Conservation (phyloP, 2,113 vertebrate species). For the Lanius ludovicianus region DNA sequence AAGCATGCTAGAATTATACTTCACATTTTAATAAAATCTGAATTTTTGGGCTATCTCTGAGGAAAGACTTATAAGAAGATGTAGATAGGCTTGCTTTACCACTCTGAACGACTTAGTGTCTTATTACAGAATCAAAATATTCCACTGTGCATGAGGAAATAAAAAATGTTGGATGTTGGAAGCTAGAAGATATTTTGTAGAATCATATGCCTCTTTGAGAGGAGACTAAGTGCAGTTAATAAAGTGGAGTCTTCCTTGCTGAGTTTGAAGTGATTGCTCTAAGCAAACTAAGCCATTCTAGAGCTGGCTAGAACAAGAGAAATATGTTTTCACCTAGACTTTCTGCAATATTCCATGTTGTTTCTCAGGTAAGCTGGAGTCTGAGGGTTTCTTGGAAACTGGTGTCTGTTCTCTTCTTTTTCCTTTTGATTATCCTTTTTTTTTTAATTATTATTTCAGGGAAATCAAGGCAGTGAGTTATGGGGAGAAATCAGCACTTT, state of each 20-base stretch:
- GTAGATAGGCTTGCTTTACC: not conserved
- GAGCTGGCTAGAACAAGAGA: not conserved
- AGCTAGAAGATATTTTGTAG: not conserved
- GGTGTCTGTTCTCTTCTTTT: not conserved
- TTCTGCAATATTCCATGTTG: not conserved
- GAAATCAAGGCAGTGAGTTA: not conserved
- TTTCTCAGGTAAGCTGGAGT: not conserved
- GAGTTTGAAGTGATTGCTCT: not conserved
- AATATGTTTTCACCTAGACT: not conserved
- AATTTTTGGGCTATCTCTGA: not conserved
- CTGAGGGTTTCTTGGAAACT: not conserved
- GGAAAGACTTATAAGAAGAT: not conserved
- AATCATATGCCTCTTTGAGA: not conserved
- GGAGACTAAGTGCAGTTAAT: not conserved
- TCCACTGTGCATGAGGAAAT: not conserved
- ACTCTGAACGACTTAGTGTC: not conserved
- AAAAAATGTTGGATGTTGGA: not conserved
- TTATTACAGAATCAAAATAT: not conserved
- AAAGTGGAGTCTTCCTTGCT: not conserved
- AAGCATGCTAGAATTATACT: not conserved
- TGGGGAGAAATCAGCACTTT: not conserved
- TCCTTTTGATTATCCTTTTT: not conserved
- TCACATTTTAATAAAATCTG: not conserved
- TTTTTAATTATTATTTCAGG: not conserved
- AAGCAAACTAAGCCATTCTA: not conserved